Evolutionary conservation across 2,797 vertebrate species (phyloP), one percentile per base, ranked within the genome.

Genomic region (Semotilus atromaculatus): DNA sequence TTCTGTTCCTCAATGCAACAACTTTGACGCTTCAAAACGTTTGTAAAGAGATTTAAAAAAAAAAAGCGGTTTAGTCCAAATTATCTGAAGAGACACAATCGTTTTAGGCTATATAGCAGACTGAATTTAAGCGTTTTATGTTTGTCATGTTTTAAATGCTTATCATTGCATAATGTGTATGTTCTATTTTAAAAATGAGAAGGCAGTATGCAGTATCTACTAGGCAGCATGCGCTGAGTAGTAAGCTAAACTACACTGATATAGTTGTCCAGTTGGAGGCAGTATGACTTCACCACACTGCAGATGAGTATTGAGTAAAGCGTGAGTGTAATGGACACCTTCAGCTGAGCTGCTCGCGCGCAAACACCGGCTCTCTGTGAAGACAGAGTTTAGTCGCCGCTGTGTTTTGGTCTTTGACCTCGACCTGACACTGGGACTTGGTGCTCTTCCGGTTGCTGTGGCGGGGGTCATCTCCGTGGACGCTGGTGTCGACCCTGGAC

Each of bases 401-500:
- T 71, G 93, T 90, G 82, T 91, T 93, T 51, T 71, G 90, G 21
- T 93, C 92, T 0, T 80, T 94, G 86, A 90, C 64, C 85, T 91
- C 71, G 18, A 64, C 91, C 0, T 43, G 31, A 31, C 92, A 91
- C 81, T 78, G 91, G 0, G 91, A 93, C 80, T 90, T 79, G 0
- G 64, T 81, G 89, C 91, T 95, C 90, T 96, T 97, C 87, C 95
- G 95, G 67, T 89, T 93, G 60, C 85, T 88, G 55, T 88, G 1
- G 0, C 88, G 92, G 18, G 31, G 55, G 8, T 86, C 80, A 1
- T 93, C 94, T 34, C 92, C 94, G 0, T 96, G 94, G 0, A 96
- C 90, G 89, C 94, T 96, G 88, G 97, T 97, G 84, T 98, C 96
- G 88, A 97, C 95, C 80, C 95, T 95, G 79, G 96, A 96, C 53